Conservation (phyloP, 2,888 invertebrate species). For the Palloptera scutellata region DNA sequence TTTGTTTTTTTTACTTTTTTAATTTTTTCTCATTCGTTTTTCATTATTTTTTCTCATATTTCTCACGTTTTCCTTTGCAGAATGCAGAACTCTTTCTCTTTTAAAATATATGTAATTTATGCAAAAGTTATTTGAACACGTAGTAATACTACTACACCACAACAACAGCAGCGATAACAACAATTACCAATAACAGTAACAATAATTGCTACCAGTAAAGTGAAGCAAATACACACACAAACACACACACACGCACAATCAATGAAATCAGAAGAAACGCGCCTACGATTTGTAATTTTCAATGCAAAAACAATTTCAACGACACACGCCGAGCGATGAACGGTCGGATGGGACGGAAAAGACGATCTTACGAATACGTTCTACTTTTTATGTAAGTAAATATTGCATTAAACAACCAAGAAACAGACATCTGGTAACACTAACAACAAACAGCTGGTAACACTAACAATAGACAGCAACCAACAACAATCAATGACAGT, state of each 20-base stretch:
- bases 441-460: too few species aligned
- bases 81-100: neutral
- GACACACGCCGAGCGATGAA: too few species aligned
- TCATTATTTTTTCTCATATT: neutral
- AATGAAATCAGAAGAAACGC: too few species aligned
- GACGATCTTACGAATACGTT: slow-evolving; percentile 22
- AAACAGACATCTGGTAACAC: too few species aligned
- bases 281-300: too few species aligned
- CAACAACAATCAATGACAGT: too few species aligned
- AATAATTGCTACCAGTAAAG: neutral
- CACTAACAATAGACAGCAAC: too few species aligned
- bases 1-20: neutral
- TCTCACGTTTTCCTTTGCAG: neutral
- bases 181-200: neutral
- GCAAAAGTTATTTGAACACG: neutral
- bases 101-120: neutral
- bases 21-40: neutral
- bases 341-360: too few species aligned
- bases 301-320: too few species aligned
- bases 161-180: neutral
- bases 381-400: slow-evolving; percentile 29
- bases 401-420: slow-evolving; percentile 6
- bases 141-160: neutral
- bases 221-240: too few species aligned
- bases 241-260: too few species aligned